These are phyloP conservation scores for Coregonus clupeaformis DNA, from an alignment of 2,113 vertebrate genomes.

Conservation along the genomic window DNA sequence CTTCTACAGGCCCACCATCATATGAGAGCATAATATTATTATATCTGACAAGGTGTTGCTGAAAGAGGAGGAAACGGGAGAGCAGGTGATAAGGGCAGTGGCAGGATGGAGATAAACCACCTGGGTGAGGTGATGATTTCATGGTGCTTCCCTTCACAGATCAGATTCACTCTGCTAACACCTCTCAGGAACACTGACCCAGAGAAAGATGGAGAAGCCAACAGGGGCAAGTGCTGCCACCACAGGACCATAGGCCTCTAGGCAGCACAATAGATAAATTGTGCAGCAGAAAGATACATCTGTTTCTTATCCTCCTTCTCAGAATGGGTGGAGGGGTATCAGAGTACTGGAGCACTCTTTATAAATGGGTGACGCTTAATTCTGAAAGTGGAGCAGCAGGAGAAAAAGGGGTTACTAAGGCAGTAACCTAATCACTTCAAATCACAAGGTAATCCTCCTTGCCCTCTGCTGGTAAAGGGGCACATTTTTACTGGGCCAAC, in stretches of 20 bases:
- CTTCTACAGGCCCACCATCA: neutral
- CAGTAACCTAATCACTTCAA: conserved; percentile 43
- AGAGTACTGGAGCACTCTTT: conserved; percentile 46
- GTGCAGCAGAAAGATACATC: conserved; percentile 50
- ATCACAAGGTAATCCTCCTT: conserved; percentile 36
- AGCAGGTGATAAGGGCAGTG: conserved; percentile 37
- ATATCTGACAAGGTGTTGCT: conserved; percentile 44
- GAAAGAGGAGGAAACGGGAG: conserved; percentile 41
- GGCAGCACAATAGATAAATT: conserved; percentile 68
- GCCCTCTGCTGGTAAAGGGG: conserved; percentile 22
- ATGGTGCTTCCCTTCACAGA: neutral
- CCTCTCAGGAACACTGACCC: conserved; percentile 44
- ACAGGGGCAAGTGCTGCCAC: conserved; percentile 31
- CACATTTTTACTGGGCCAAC: conserved; percentile 14
- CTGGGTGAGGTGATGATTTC: conserved; percentile 37
- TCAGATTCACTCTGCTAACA: conserved; percentile 13
- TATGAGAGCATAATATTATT: conserved; percentile 14
- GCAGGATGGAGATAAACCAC: conserved; percentile 19
- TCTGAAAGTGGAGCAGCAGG: conserved; percentile 32
- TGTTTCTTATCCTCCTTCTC: conserved; percentile 60
- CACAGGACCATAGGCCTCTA: conserved; percentile 27
- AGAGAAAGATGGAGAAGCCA: conserved; percentile 32
- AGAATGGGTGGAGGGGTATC: conserved; percentile 45
- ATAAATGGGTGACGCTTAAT: conserved; percentile 47
- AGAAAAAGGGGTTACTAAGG: conserved; percentile 39